Evolutionary conservation across 2,888 invertebrate species (phyloP).

Genomic region (Apamea epomidion): DNA sequence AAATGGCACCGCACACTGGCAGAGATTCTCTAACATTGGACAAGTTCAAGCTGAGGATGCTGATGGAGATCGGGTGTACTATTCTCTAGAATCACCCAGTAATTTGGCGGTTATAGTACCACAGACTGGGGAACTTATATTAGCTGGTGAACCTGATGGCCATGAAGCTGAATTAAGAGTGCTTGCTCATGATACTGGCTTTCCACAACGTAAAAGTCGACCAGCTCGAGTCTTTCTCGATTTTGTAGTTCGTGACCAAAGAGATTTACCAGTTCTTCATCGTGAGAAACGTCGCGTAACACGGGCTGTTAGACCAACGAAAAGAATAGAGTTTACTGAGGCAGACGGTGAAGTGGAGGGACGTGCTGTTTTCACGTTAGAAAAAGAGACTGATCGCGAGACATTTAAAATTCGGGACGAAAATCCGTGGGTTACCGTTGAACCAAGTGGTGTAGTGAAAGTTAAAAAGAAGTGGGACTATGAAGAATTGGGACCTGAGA

Average conservation of each 20-base stretch:
- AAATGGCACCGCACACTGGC: slow-evolving; percentile 92
- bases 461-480: slow-evolving; percentile 99
- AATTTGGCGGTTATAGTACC: slow-evolving; percentile 97
- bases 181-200: slow-evolving; percentile 95
- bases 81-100: slow-evolving; percentile 94
- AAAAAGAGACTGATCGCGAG: slow-evolving; percentile 97
- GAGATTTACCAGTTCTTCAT: slow-evolving; percentile 91
- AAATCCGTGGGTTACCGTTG: slow-evolving; percentile 98
- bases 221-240: slow-evolving; percentile 95
- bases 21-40: slow-evolving; percentile 95
- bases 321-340: slow-evolving; percentile 97
- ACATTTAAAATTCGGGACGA: slow-evolving; percentile 98
- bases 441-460: slow-evolving; percentile 97
- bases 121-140: slow-evolving; percentile 96
- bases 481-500: slow-evolving; percentile 97
- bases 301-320: slow-evolving; percentile 97
- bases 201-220: slow-evolving; percentile 93
- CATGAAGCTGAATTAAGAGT: slow-evolving; percentile 93
- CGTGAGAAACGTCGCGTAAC: slow-evolving; percentile 95
- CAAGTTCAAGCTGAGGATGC: slow-evolving; percentile 96
- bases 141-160: slow-evolving; percentile 94
- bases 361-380: slow-evolving; percentile 96
- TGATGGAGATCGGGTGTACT: slow-evolving; percentile 98
- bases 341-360: slow-evolving; percentile 97
- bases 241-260: slow-evolving; percentile 91